Evolutionary conservation across 2,113 vertebrate species (phyloP).

Genomic region (Carlito syrichta): DNA sequence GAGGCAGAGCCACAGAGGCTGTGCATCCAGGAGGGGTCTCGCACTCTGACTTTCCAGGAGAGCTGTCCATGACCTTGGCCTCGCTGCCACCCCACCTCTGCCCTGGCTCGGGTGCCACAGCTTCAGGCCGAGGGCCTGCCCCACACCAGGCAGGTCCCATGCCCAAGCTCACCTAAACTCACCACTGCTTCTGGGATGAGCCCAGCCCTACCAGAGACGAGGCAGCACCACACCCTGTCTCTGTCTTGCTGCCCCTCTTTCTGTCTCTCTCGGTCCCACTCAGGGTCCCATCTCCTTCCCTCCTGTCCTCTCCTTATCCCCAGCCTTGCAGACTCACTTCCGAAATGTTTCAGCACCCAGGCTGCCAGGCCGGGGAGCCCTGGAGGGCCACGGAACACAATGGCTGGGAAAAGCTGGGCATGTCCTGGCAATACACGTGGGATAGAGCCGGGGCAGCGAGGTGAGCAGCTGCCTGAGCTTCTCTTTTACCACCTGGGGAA

Average conservation of each 20-base stretch:
- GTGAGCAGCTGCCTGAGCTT: not conserved
- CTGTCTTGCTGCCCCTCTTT: not conserved
- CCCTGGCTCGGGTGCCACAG: not conserved
- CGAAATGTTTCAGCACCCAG: not conserved
- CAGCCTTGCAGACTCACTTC: not conserved
- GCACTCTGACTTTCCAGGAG: not conserved
- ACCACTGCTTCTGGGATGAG: not conserved
- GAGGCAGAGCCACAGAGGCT: not conserved
- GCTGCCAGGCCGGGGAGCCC: not conserved
- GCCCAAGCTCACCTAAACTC: not conserved
- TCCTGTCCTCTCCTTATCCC: not conserved
- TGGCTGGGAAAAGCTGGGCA: not conserved
- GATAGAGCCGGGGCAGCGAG: not conserved
- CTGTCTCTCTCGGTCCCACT: not conserved
- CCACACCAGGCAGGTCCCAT: too few species aligned
- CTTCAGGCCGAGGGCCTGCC: too few species aligned
- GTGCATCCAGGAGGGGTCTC: too few species aligned
- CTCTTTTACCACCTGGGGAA: not conserved
- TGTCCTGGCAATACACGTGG: not conserved
- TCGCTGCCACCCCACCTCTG: not conserved
- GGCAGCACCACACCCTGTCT: not conserved
- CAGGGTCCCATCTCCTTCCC: not conserved
- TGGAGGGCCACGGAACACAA: not conserved
- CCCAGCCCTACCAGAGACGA: not conserved
- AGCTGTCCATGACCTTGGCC: not conserved